Percentiles rank a stretch among this genome's conserved stretches.
Conservation (phyloP, 2,113 vertebrate species). For the Micronisus gabar region DNA sequence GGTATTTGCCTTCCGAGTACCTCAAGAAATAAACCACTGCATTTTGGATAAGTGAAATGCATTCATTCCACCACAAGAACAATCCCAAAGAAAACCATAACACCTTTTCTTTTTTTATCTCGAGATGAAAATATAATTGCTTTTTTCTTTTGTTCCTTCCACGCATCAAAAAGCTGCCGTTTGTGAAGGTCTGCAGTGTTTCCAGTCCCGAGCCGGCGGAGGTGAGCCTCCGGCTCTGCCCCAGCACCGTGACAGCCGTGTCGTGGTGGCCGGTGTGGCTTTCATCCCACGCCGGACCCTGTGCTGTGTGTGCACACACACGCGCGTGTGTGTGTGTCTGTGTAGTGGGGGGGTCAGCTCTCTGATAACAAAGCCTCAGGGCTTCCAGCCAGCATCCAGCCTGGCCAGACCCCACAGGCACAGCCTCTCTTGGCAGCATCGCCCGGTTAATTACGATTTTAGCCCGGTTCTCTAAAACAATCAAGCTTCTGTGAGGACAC, state of each 20-base stretch:
- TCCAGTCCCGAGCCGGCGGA: neutral
- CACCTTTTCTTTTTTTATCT: neutral
- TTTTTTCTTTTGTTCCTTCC: neutral
- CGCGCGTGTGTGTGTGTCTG: neutral
- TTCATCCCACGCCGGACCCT: rapidly evolving
- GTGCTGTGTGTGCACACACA: neutral
- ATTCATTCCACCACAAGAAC: neutral
- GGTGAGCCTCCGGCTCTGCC: neutral
- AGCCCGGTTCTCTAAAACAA: neutral
- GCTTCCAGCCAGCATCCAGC: neutral
- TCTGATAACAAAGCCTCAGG: neutral
- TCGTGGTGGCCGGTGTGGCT: rapidly evolving
- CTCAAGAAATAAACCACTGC: neutral
- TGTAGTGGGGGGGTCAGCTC: neutral
- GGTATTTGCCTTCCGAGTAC: neutral
- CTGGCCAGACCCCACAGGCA: neutral
- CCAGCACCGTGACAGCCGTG: rapidly evolving
- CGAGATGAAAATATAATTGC: neutral
- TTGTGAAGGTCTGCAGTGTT: neutral
- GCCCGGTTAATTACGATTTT: neutral
- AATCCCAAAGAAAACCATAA: neutral
- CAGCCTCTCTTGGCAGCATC: neutral
- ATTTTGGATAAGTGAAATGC: neutral
- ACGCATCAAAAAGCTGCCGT: neutral
- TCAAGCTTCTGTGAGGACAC: neutral